Base-by-base conservation (phyloP, 2,888 invertebrate genomes). In the Resseliella maxima region DNA sequence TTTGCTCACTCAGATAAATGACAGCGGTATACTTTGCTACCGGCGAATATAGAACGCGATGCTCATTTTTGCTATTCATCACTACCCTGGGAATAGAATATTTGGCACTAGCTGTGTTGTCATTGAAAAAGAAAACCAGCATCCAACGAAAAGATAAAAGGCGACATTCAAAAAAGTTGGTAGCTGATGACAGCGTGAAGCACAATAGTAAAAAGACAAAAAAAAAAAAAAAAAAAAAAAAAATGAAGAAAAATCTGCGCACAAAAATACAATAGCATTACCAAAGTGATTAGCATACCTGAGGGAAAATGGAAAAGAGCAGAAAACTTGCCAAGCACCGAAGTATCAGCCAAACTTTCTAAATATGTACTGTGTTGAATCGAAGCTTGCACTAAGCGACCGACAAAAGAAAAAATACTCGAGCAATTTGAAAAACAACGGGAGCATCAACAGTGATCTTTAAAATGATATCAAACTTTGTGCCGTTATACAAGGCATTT, bases 281-380 rank as follows among this genome's bases (percentile, higher is more conserved):
- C 31, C 72, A 35, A 72, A 72, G 59, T 72, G 72, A 72, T 72
- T 72, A 72, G 72, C 59, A 59, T 59, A 59, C 59, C 59, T 59
- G 59, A 59, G 59, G 59, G 59, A 59, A 59, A 59, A 59, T 59
- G 24, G 24, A 24, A n/a, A 24, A n/a, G 59, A 59, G 24, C 59
- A 15, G 59, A 24, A 59, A 59, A 59, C 59, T 59, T 59, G 24
- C 59, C 59, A 24, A 59, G 10, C 24, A 24, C 59, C n/a, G 24
- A 18, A 24, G 35, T 35, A 72, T 72, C 72, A 72, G 72, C 15
- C 31, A 72, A 72, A 72, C 31, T 31, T 72, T 72, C 35, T 31
- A n/a, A 72, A 72, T 72, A 72, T 72, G 35, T 18, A n/a, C 12
- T 72, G 0, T 72, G 27, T 72, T 72, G 72, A 12, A 10, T 35